Conservation (phyloP, 2,888 invertebrate genomes). For the Agrochola litura region DNA sequence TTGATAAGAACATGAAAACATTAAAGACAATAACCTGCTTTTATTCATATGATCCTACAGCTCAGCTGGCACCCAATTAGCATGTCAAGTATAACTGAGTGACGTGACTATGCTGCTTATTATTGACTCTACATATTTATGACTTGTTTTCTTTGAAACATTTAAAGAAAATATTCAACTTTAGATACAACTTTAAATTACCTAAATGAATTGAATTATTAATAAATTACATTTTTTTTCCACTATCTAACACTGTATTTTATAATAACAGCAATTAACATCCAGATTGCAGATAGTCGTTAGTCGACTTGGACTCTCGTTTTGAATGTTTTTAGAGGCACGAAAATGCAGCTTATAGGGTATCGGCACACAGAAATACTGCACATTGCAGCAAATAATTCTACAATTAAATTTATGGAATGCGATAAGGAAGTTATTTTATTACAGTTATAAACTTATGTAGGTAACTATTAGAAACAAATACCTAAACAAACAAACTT, state of each 20-base stretch:
- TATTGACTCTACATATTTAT: not conserved
- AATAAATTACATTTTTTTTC: not conserved
- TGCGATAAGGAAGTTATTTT: not conserved
- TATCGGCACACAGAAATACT: not conserved
- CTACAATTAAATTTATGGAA: not conserved
- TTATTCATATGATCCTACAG: not conserved
- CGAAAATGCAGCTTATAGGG: not conserved
- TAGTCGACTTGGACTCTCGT: not conserved
- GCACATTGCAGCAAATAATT: not conserved
- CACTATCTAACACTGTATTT: not conserved
- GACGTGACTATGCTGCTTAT: not conserved
- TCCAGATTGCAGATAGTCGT: not conserved
- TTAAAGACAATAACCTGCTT: conserved; percentile 1
- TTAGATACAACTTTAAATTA: not conserved
- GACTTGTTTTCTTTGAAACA: not conserved
- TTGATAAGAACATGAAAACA: conserved; percentile 4
- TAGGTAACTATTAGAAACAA: not conserved
- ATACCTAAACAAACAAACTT: not conserved
- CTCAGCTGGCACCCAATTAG: not conserved
- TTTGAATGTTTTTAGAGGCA: not conserved
- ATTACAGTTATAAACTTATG: not conserved
- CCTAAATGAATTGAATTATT: too few relatives aligned
- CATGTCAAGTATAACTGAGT: not conserved
- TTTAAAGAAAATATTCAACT: not conserved
- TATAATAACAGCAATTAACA: not conserved